phyloP scores from a whole-genome alignment of 2,888 invertebrate genomes.

The Tryphoninae sp. region DNA sequence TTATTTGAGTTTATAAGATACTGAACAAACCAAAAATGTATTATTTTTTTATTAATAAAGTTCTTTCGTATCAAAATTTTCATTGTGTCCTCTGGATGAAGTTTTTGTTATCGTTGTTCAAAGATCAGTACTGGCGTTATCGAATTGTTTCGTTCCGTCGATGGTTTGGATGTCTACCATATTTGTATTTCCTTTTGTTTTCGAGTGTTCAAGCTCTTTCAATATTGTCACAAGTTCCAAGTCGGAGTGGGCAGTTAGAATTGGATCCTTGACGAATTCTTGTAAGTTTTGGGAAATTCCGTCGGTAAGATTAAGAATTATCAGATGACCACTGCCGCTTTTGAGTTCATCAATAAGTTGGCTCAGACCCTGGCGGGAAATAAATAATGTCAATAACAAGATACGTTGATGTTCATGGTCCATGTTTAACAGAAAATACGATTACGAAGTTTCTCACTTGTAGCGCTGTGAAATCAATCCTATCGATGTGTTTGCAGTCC shows the following conservation, averaged over 20 bases:
- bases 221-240: conserved; percentile 69
- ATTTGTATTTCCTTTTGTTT: conserved; percentile 8
- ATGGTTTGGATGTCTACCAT: conserved; percentile 38
- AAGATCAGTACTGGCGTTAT: conserved; percentile 55
- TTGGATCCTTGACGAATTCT: conserved; percentile 66
- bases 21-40: conserved; percentile 16
- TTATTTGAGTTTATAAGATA: conserved; percentile 23
- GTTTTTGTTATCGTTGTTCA: conserved; percentile 25
- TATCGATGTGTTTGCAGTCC: conserved; percentile 85
- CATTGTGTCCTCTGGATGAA: conserved; percentile 19
- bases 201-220: conserved; percentile 56
- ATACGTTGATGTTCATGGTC: conserved; percentile 1
- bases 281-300: conserved; percentile 71
- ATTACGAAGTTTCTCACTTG: conserved; percentile 82
- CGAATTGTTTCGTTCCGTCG: conserved; percentile 17
- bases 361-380: conserved; percentile 70
- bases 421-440: conserved; percentile 12
- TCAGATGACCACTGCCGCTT: conserved; percentile 66
- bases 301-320: conserved; percentile 70
- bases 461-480: conserved; percentile 87
- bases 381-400: neutral
- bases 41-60: conserved; percentile 35
- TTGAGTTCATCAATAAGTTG: conserved; percentile 71
- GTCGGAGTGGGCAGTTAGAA: conserved; percentile 71
- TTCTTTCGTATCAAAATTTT: neutral